phyloP scores from a whole-genome alignment of 2,888 invertebrate species.

The Thera obeliscata region DNA sequence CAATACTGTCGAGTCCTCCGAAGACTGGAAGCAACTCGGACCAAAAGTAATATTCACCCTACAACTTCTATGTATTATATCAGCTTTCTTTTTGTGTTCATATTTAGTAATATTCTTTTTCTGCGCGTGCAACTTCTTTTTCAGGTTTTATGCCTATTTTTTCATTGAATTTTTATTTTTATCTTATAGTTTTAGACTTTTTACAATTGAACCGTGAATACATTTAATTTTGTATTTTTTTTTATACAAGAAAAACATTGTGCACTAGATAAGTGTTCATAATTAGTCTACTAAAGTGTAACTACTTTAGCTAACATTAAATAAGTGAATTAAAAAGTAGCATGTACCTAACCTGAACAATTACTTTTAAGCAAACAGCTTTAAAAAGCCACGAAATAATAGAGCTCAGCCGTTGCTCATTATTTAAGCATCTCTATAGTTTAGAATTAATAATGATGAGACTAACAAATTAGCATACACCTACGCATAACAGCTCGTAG shows the following conservation, averaged over 20 bases:
- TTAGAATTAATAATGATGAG: not conserved
- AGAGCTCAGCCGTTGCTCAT: not conserved
- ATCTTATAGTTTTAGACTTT: no score
- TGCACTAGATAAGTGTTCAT: no score
- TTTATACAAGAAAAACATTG: no score
- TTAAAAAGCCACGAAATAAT: not conserved
- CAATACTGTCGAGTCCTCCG: conserved; percentile 18
- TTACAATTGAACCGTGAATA: no score
- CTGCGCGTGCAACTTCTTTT: not conserved
- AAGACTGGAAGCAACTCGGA: conserved; percentile 5
- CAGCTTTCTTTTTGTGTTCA: not conserved
- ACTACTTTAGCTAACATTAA: no score
- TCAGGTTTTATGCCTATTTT: not conserved
- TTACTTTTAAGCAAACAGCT: not conserved
- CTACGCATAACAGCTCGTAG: not conserved
- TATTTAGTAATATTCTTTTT: not conserved
- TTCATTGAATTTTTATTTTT: not conserved
- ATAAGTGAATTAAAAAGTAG: no score
- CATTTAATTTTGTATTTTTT: no score
- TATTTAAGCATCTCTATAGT: not conserved
- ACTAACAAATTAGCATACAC: not conserved
- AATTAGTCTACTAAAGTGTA: no score
- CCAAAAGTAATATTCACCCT: conserved; percentile 5
- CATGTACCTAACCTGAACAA: no score
- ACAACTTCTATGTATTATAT: conserved; percentile 4